Conservation (phyloP, 2,113 vertebrate species). For the Coptodon rendalli region DNA sequence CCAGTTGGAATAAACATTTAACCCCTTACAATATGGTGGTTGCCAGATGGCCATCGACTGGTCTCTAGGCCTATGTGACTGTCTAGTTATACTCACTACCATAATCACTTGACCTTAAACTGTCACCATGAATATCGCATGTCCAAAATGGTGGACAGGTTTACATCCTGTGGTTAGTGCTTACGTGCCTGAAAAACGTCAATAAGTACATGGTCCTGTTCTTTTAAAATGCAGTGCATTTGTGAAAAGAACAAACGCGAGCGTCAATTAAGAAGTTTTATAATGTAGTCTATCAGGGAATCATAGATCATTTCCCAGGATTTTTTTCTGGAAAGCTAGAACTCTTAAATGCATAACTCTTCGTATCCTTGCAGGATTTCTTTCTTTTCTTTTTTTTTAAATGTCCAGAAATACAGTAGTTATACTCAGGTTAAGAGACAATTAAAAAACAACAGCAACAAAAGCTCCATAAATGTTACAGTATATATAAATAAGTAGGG, state of each 20-base stretch:
- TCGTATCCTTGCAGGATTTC: neutral
- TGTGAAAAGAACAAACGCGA: neutral
- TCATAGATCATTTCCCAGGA: neutral
- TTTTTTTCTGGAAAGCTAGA: neutral
- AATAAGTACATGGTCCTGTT: neutral
- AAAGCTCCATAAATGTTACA: neutral
- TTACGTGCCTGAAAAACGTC: neutral
- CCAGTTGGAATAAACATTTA: neutral
- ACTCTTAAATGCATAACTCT: neutral
- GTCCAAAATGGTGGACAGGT: neutral
- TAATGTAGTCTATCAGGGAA: neutral
- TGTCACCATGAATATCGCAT: neutral
- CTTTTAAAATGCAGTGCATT: neutral
- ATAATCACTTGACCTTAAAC: neutral
- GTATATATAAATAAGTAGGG: neutral
- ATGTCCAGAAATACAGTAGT: neutral
- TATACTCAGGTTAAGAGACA: neutral
- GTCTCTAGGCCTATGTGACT: neutral
- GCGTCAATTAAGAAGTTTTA: neutral
- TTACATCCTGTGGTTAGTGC: neutral
- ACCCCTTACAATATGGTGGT: neutral
- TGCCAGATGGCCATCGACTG: neutral
- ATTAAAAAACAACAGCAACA: neutral
- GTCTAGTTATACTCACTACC: neutral
- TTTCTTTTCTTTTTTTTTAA: neutral